Base-by-base conservation (phyloP, 2,113 vertebrate genomes). In the Rhagologus leucostigma region DNA sequence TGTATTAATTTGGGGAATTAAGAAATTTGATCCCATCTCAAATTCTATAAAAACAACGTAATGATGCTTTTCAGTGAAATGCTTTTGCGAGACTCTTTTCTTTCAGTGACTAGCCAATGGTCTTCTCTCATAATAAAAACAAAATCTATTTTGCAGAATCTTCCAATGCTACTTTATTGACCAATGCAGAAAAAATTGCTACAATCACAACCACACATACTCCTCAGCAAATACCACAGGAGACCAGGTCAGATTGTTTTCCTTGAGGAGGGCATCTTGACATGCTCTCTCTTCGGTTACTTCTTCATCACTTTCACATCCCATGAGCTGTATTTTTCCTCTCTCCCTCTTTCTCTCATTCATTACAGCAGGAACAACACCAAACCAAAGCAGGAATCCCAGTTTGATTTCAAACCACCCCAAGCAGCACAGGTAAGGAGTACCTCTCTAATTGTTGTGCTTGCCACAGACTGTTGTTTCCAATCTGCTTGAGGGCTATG, bases 161-260 rank as follows among this genome's bases (percentile, higher is more conserved):
- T 52, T 99, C 99, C 35, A 99, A 99, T 86, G 99, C 99, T 30
- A 99, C 99, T 63, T 98, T 99, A 98, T 97, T 99, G 98, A 99
- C 99, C 96, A 99, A 99, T n/a, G 99, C 99, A 9, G 99, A 99
- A 98, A 99, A 99, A 98, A 99, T 99, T 19, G 99, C 99, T 95
- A 99, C 99, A 85, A 99, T 99, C 96, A 99, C 99, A 94, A 99
- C 99, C 95, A 99, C 99, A 46, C 99, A 99, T 97, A 98, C 99
- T 53, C 98, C 99, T 97, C 99, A 99, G 98, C 99, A 99, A 87
- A 98, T 99, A 70, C 86, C 98, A 59, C 98, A 98, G 95, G 99
- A 99, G 97, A 97, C 98, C 96, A 99, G 99, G 99, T 99, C 98
- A 98, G 98, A 87, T 60, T 88, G 89, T 94, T 69, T 80, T 91